These are phyloP conservation scores for Anoura caudifer DNA, from an alignment of 2,113 vertebrate species.

Conservation along the genomic window DNA sequence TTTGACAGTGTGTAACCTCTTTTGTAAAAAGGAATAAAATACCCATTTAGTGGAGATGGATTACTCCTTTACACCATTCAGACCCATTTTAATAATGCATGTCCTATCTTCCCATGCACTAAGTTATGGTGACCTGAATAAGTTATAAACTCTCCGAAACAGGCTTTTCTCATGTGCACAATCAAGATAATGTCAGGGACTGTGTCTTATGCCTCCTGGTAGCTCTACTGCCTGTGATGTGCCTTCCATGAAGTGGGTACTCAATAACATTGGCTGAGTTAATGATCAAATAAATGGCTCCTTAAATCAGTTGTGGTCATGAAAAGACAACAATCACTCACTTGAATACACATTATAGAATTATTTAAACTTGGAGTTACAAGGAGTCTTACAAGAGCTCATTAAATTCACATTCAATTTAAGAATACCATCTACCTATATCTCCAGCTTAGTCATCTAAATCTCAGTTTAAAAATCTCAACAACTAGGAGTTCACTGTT, in stretches of 20 bases:
- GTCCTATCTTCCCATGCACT: constrained; percentile 3
- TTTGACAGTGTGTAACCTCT: constrained; percentile 49
- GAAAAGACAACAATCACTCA: constrained; percentile 1
- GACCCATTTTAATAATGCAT: constrained; percentile 53
- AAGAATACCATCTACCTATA: neutral
- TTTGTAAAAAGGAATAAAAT: constrained; percentile 66
- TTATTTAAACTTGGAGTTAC: constrained; percentile 20
- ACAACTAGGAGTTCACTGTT: neutral
- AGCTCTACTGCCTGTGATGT: neutral
- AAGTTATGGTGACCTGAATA: constrained; percentile 41
- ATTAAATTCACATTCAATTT: constrained; percentile 28
- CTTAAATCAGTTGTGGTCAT: neutral
- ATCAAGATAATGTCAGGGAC: neutral
- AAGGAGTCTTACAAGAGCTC: neutral
- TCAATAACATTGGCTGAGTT: neutral
- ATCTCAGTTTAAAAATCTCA: neutral
- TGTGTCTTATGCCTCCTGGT: neutral
- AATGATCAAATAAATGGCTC: neutral
- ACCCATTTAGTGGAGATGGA: constrained; percentile 37
- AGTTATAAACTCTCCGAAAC: neutral
- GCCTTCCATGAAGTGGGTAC: neutral
- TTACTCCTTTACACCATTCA: constrained; percentile 44
- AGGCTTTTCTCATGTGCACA: neutral
- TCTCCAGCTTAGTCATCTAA: neutral
- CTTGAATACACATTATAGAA: neutral